phyloP scores from a whole-genome alignment of 2,888 invertebrate genomes.

The Carpatolechia fugitivella region DNA sequence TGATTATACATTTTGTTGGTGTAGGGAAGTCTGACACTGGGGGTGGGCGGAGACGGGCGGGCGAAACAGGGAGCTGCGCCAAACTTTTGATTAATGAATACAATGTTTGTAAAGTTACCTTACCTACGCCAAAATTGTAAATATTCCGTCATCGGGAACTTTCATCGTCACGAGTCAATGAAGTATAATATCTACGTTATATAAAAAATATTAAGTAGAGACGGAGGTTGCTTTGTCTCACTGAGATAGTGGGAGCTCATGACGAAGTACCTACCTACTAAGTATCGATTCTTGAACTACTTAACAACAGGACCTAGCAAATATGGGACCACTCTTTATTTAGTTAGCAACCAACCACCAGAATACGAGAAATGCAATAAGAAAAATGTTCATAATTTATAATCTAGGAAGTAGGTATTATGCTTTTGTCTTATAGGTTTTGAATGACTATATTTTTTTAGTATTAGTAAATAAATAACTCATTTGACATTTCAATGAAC shows the following conservation, averaged over 20 bases:
- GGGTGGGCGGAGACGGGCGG: conserved; percentile 51
- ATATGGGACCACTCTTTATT: background rate
- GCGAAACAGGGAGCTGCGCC: conserved; percentile 59
- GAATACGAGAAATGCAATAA: no score
- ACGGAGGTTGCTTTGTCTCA: background rate
- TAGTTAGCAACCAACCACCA: background rate
- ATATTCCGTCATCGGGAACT: conserved; percentile 61
- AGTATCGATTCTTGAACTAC: conserved; percentile 1
- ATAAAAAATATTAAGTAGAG: background rate
- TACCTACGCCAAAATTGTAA: conserved; percentile 59
- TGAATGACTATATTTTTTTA: no score
- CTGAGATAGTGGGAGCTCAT: background rate
- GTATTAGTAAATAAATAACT: no score
- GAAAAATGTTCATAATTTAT: no score
- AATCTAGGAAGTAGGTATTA: no score
- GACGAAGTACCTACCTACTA: background rate
- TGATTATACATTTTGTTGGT: conserved; percentile 24
- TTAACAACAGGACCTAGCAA: background rate
- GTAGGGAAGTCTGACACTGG: conserved; percentile 8
- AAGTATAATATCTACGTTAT: background rate
- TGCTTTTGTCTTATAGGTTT: no score
- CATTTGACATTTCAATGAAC: no score
- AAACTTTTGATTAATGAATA: conserved; percentile 79
- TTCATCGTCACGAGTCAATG: conserved; percentile 28
- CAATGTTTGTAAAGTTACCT: conserved; percentile 73